These are phyloP conservation scores for Exephanes ischioxanthus DNA, from an alignment of 2,888 invertebrate species.

Conservation along the genomic window DNA sequence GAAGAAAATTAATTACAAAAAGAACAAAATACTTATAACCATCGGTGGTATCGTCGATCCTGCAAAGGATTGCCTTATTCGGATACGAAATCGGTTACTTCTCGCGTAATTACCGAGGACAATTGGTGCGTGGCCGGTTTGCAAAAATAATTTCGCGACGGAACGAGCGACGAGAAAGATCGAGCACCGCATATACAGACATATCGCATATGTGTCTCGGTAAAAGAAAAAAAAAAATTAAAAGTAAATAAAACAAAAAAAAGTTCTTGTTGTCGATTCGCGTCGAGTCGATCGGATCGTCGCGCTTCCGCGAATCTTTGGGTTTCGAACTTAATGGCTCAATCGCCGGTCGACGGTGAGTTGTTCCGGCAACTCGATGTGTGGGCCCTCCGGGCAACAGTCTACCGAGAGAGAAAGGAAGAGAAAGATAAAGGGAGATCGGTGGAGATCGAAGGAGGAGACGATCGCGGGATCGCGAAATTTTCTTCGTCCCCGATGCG, in stretches of 20 bases:
- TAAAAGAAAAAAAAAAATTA: background rate
- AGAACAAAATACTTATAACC: background rate
- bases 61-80: slow-evolving; percentile 45
- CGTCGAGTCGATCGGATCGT: slow-evolving; percentile 49
- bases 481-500: slow-evolving; percentile 62
- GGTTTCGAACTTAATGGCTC: slow-evolving; percentile 79
- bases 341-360: slow-evolving; percentile 74
- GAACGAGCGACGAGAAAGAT: slow-evolving; percentile 1
- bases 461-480: slow-evolving; percentile 62
- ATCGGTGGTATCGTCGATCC: background rate
- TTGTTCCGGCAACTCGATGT: slow-evolving; percentile 82
- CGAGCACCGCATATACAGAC: background rate
- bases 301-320: slow-evolving; percentile 67
- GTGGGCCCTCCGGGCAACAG: slow-evolving; percentile 75
- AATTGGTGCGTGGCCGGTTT: slow-evolving; percentile 54
- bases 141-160: slow-evolving; percentile 46
- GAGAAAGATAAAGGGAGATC: background rate
- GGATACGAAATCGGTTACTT: slow-evolving; percentile 53
- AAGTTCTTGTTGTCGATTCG: slow-evolving; percentile 55
- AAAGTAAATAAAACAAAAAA: slow-evolving; percentile 8
- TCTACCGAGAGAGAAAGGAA: slow-evolving; percentile 1
- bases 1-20: background rate
- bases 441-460: slow-evolving; percentile 1
- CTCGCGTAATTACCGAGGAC: slow-evolving; percentile 58
- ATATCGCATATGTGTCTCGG: slow-evolving; percentile 11